A percentile compares a stretch with the other conserved stretches of the same genome.
Conservation (phyloP, 2,797 vertebrate genomes). For the Pseudomugil gertrudae region DNA sequence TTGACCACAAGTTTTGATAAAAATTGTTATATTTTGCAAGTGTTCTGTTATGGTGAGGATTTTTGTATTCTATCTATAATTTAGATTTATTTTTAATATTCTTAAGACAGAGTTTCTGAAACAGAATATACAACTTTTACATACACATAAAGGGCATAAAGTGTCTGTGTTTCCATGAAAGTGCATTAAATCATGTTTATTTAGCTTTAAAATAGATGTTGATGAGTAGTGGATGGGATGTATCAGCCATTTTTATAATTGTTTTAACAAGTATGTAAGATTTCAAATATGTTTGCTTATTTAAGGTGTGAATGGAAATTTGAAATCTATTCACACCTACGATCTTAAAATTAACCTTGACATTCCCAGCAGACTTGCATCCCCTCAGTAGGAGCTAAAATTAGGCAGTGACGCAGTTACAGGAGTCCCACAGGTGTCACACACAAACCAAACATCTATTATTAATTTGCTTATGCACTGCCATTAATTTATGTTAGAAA, state of each 20-base stretch:
- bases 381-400: conserved; percentile 51
- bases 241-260: not conserved
- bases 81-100: not conserved
- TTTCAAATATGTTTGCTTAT: not conserved
- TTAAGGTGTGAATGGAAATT: not conserved
- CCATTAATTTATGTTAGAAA: conserved; percentile 3
- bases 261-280: not conserved
- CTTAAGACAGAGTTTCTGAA: not conserved
- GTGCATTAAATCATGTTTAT: not conserved
- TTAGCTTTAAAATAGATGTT: not conserved
- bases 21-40: not conserved
- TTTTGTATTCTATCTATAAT: not conserved
- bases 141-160: not conserved
- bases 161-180: not conserved
- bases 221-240: not conserved
- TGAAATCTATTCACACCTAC: not conserved
- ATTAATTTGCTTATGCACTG: conserved; percentile 10
- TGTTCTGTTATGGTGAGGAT: not conserved
- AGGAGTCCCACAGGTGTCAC: conserved; percentile 60
- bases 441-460: conserved; percentile 65
- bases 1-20: not conserved
- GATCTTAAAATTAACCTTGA: not conserved
- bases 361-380: conserved; percentile 34
- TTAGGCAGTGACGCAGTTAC: conserved; percentile 31
- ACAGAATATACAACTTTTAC: not conserved